phyloP scores from a whole-genome alignment of 2,113 vertebrate species.

The Gymnarchus niloticus region DNA sequence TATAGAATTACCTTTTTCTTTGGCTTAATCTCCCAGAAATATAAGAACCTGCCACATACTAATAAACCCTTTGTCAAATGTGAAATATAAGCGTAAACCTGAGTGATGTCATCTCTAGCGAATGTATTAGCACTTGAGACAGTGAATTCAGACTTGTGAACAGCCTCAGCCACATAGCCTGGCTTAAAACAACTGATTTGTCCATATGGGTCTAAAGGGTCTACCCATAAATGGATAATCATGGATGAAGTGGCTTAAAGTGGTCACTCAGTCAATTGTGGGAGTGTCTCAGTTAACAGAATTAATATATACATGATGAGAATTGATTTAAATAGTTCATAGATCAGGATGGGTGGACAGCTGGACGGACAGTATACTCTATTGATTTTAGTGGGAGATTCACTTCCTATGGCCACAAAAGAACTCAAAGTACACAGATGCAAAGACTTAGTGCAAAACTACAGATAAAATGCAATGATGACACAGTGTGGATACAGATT shows the following conservation, averaged over 20 bases:
- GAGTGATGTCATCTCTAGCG: conserved; percentile 53
- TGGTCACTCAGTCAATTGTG: neutral
- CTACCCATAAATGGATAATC: neutral
- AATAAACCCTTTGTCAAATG: conserved; percentile 52
- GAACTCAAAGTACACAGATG: too few relatives aligned
- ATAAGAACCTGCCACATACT: conserved; percentile 53
- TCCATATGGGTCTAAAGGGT: neutral
- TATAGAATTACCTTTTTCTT: conserved; percentile 48
- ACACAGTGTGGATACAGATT: too few relatives aligned
- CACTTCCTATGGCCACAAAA: too few relatives aligned
- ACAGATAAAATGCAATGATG: too few relatives aligned
- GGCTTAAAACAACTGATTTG: neutral
- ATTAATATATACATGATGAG: too few relatives aligned
- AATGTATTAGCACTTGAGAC: conserved; percentile 37
- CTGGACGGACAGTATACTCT: too few relatives aligned
- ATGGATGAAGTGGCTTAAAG: neutral
- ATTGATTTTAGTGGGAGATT: too few relatives aligned
- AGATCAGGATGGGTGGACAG: too few relatives aligned
- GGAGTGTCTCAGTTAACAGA: neutral
- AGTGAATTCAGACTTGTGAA: conserved; percentile 15
- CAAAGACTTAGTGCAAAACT: too few relatives aligned
- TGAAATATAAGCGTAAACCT: conserved; percentile 45
- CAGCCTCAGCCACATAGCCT: neutral
- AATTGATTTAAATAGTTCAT: too few relatives aligned
- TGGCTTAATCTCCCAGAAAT: conserved; percentile 45